These are phyloP conservation scores for Coregonus ussuriensis DNA, from an alignment of 2,797 vertebrate species.

Conservation along the genomic window DNA sequence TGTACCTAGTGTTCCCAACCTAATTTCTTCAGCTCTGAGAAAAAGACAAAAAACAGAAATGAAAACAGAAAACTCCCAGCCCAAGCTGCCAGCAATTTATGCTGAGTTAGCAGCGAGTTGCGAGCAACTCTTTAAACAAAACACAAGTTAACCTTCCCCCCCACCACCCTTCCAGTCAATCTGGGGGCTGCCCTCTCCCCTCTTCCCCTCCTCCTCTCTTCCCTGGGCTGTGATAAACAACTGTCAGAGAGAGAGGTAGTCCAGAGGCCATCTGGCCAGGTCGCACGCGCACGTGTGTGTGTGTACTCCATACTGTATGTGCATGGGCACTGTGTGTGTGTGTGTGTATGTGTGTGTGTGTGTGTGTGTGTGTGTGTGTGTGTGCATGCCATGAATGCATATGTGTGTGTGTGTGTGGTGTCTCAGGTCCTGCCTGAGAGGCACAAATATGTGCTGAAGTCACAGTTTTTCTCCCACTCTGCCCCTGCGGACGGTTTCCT, in stretches of 20 bases:
- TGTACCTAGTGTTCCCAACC: too few relatives aligned
- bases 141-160: slow-evolving; percentile 31
- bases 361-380: not conserved
- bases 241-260: slow-evolving; percentile 44
- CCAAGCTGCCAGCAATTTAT: slow-evolving; percentile 43
- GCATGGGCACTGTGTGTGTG: too few relatives aligned
- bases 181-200: slow-evolving; percentile 41
- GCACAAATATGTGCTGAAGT: slow-evolving; percentile 76
- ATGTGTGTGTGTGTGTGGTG: not conserved
- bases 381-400: not conserved
- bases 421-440: slow-evolving; percentile 51
- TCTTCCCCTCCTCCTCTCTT: slow-evolving; percentile 5
- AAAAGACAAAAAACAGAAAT: too few relatives aligned
- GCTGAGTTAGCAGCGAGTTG: slow-evolving; percentile 57
- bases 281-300: too few relatives aligned
- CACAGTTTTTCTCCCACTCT: slow-evolving; percentile 63
- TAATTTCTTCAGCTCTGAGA: too few relatives aligned
- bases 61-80: slow-evolving; percentile 9
- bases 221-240: slow-evolving; percentile 23
- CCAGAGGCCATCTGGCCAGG: slow-evolving; percentile 43
- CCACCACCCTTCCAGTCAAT: slow-evolving; percentile 43
- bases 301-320: too few relatives aligned
- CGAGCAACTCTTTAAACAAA: slow-evolving; percentile 41
- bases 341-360: not conserved
- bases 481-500: slow-evolving; percentile 74